Conservation (phyloP, 2,113 vertebrate genomes). For the Entelurus aequoreus region DNA sequence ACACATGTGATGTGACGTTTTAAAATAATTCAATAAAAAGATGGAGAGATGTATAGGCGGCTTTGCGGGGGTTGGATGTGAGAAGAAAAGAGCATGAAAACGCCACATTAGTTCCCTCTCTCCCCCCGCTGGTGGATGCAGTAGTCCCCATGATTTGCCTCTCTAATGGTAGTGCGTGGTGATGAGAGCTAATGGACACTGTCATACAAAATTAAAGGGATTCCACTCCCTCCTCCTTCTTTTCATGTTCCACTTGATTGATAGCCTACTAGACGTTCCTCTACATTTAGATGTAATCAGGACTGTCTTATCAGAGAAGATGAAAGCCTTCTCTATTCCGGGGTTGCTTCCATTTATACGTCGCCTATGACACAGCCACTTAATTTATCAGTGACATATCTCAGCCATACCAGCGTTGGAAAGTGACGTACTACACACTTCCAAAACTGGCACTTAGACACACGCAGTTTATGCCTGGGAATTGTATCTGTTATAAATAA, state of each 20-base stretch:
- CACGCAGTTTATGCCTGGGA: slow-evolving; percentile 23
- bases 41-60: slow-evolving; percentile 50
- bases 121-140: slow-evolving; percentile 35
- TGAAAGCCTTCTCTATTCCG: slow-evolving; percentile 75
- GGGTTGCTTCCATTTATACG: slow-evolving; percentile 71
- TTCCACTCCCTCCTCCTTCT: slow-evolving; percentile 54
- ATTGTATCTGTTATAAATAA: slow-evolving; percentile 56
- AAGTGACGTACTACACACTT: slow-evolving; percentile 40
- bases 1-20: no score
- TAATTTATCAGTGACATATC: slow-evolving; percentile 67
- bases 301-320: slow-evolving; percentile 73
- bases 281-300: slow-evolving; percentile 79
- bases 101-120: slow-evolving; percentile 54
- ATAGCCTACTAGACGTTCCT: slow-evolving; percentile 73
- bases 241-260: slow-evolving; percentile 64
- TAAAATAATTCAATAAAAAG: slow-evolving; percentile 23
- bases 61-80: slow-evolving; percentile 23
- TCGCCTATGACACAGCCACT: slow-evolving; percentile 63
- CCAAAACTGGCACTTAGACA: slow-evolving; percentile 28
- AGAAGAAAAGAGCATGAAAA: slow-evolving; percentile 51
- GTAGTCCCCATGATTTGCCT: slow-evolving; percentile 54
- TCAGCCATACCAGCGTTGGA: slow-evolving; percentile 33
- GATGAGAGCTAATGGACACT: slow-evolving; percentile 63
- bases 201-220: slow-evolving; percentile 66
- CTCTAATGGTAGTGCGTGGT: slow-evolving; percentile 55